Evolutionary conservation across 2,113 vertebrate species (phyloP).

Genomic region (Ctenodactylus gundi): DNA sequence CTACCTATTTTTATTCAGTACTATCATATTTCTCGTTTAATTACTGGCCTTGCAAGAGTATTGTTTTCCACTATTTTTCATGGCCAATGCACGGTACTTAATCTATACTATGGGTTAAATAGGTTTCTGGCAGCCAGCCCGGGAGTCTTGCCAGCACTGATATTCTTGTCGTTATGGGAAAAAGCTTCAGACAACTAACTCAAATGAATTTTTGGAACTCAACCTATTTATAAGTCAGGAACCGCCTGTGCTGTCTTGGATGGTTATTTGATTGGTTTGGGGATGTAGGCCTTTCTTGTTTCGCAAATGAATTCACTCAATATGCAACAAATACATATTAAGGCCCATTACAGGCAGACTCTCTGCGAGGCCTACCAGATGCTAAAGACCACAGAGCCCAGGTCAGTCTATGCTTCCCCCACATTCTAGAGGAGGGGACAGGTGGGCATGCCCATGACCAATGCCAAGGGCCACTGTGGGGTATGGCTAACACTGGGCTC

Average conservation of each 20-base stretch:
- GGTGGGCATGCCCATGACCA: neutral
- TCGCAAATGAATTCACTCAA: constrained; percentile 42
- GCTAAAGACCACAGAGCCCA: neutral
- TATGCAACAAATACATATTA: constrained; percentile 16
- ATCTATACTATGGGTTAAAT: constrained; percentile 71
- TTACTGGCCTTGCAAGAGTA: constrained; percentile 62
- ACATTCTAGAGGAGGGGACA: neutral
- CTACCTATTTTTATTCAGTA: constrained; percentile 52
- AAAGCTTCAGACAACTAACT: constrained; percentile 59
- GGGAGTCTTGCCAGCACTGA: constrained; percentile 54
- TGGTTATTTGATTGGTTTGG: constrained; percentile 24
- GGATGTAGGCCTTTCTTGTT: constrained; percentile 52
- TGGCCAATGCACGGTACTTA: constrained; percentile 63
- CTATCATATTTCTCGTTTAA: constrained; percentile 69
- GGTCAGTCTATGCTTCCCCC: neutral
- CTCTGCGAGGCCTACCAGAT: neutral
- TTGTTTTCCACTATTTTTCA: constrained; percentile 72
- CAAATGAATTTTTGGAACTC: constrained; percentile 63
- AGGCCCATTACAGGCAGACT: neutral
- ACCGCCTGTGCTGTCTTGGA: neutral
- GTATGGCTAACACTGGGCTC: neutral
- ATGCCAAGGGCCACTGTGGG: neutral
- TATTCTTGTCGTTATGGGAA: constrained; percentile 65
- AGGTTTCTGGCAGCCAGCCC: constrained; percentile 70
- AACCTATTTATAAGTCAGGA: constrained; percentile 62